Conservation (phyloP, 2,113 vertebrate genomes). For the Marmota monax region DNA sequence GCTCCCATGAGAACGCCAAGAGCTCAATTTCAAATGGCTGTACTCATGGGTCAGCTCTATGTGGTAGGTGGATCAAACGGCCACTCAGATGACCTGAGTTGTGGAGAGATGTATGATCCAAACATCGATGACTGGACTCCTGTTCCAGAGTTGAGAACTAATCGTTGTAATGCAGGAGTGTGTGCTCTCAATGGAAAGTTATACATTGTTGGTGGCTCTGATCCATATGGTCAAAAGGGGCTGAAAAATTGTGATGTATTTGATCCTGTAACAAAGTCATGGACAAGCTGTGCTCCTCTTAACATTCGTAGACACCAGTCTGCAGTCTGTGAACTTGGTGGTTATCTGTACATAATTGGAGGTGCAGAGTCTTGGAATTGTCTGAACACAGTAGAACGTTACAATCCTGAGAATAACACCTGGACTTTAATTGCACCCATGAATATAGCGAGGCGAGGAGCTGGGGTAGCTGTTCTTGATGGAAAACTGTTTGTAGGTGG, state of each 20-base stretch:
- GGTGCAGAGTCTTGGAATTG: constrained; percentile 99
- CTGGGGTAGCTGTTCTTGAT: constrained; percentile 92
- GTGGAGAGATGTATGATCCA: constrained; percentile 97
- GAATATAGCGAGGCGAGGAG: constrained; percentile 97
- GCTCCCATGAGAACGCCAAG: constrained; percentile 98
- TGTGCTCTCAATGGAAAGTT: constrained; percentile 96
- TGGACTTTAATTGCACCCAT: constrained; percentile 96
- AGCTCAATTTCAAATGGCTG: constrained; percentile 99
- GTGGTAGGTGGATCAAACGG: constrained; percentile 98
- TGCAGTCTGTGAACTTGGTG: constrained; percentile 95
- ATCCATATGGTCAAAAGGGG: constrained; percentile 98
- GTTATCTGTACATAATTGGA: constrained; percentile 96
- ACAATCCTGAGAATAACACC: constrained; percentile 97
- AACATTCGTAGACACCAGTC: constrained; percentile 99
- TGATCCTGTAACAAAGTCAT: constrained; percentile 95
- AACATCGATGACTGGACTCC: constrained; percentile 94
- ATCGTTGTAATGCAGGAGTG: constrained; percentile 99
- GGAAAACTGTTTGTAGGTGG: constrained; percentile 97
- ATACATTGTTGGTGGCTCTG: constrained; percentile 97
- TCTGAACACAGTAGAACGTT: constrained; percentile 96
- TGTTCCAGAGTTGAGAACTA: constrained; percentile 96
- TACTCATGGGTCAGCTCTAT: constrained; percentile 97
- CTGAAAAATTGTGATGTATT: constrained; percentile 99
- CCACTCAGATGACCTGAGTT: constrained; percentile 98
- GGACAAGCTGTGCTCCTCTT: constrained; percentile 95